phyloP scores from a whole-genome alignment of 2,888 invertebrate genomes.

The Hoplodrina ambigua region DNA sequence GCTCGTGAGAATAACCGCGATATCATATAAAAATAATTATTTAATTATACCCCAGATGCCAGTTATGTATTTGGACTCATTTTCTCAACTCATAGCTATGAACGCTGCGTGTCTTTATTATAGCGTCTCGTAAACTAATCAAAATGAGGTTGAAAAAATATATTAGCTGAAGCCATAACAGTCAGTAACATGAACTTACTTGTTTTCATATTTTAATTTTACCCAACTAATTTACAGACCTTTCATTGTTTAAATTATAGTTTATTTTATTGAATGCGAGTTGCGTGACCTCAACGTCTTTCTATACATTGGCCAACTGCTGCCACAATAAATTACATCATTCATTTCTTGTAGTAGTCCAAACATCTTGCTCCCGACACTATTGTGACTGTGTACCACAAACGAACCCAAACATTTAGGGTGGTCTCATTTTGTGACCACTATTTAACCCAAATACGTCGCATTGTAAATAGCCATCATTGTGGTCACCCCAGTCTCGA shows the following conservation, averaged over 20 bases:
- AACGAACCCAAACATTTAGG: conserved; percentile 78
- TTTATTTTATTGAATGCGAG: conserved; percentile 38
- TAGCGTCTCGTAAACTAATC: not conserved
- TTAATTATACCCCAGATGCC: conserved; percentile 74
- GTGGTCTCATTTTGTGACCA: conserved; percentile 80
- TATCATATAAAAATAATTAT: conserved; percentile 77
- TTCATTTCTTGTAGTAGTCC: conserved; percentile 58
- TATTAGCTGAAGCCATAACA: conserved; percentile 30
- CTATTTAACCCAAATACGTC: conserved; percentile 81
- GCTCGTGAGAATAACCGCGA: conserved; percentile 80
- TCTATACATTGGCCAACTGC: conserved; percentile 63
- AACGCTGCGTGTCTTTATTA: not conserved
- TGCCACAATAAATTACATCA: conserved; percentile 73
- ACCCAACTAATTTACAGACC: conserved; percentile 14
- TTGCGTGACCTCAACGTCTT: conserved; percentile 59
- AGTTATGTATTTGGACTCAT: conserved; percentile 70
- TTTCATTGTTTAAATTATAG: conserved; percentile 37
- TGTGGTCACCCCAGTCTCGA: conserved; percentile 77
- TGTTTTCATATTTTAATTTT: conserved; percentile 12
- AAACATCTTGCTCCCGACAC: conserved; percentile 71
- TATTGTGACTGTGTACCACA: conserved; percentile 65
- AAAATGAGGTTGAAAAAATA: conserved; percentile 16
- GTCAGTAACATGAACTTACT: conserved; percentile 27
- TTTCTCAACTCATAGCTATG: conserved; percentile 64
- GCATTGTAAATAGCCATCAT: conserved; percentile 78